Evolutionary conservation across 2,888 invertebrate species (phyloP).

Genomic region (Coronaproctus castanopsis): DNA sequence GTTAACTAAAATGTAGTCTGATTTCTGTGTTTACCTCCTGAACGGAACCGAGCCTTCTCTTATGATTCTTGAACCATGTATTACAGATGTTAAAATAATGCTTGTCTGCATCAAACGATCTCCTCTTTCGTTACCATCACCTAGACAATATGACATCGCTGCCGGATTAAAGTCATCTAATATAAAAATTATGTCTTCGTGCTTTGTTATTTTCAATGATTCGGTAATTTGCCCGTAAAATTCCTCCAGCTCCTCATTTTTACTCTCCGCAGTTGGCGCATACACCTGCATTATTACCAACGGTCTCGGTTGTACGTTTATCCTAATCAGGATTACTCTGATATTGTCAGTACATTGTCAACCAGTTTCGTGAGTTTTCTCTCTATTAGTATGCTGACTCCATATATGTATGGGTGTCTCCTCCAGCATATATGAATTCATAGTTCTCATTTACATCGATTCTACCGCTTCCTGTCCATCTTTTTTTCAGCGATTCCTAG

Average conservation of each 20-base stretch:
- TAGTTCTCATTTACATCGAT: background rate
- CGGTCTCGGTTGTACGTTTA: background rate
- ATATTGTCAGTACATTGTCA: background rate
- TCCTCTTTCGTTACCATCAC: background rate
- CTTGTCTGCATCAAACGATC: background rate
- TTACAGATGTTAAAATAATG: background rate
- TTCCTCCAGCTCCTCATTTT: background rate
- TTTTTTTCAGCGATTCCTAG: background rate
- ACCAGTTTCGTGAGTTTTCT: background rate
- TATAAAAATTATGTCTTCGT: background rate
- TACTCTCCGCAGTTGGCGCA: background rate
- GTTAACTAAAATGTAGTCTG: background rate
- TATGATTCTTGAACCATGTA: background rate
- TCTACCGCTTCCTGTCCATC: background rate
- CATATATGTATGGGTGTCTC: background rate
- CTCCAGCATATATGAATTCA: background rate
- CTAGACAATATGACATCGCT: background rate
- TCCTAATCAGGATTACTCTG: background rate
- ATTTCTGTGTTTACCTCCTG: background rate
- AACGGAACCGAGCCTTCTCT: no score
- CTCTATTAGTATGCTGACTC: background rate
- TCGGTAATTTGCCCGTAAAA: background rate
- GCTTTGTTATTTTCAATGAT: background rate
- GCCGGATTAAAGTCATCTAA: background rate
- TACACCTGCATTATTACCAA: background rate